A percentile compares a stretch with the other conserved stretches of the same genome.
These are phyloP conservation scores for Lophura nycthemera DNA, from an alignment of 2,113 vertebrate species.

Conservation along the genomic window DNA sequence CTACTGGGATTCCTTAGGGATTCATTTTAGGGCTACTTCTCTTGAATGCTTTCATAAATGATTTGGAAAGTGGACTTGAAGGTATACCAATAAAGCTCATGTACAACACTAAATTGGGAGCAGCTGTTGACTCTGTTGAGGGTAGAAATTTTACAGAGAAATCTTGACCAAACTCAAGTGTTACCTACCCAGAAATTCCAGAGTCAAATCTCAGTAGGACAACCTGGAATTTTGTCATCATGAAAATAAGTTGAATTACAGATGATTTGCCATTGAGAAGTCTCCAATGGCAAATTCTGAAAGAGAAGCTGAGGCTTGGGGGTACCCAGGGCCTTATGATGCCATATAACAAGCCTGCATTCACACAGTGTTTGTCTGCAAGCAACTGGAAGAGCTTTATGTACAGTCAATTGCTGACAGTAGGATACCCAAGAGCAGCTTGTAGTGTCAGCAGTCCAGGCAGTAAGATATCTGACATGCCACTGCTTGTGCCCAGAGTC, in stretches of 20 bases:
- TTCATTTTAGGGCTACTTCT: too few species aligned
- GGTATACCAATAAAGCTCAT: too few species aligned
- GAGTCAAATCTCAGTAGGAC: not conserved
- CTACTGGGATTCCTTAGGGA: too few species aligned
- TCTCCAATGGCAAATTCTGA: not conserved
- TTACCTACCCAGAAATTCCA: not conserved
- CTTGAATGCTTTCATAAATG: too few species aligned
- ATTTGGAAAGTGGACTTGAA: too few species aligned
- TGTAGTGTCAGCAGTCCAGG: not conserved
- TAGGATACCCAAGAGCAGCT: not conserved
- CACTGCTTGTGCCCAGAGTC: slow-evolving; percentile 2
- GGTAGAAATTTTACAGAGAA: too few species aligned
- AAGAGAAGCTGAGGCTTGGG: not conserved
- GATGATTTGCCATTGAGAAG: not conserved
- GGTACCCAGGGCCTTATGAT: not conserved
- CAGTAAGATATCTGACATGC: not conserved
- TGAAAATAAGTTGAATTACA: not conserved
- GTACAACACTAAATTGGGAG: too few species aligned
- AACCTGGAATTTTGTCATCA: not conserved
- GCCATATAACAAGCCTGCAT: not conserved
- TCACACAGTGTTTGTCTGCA: not conserved
- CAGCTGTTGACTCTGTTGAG: too few species aligned
- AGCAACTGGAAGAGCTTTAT: not conserved
- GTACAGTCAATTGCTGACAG: not conserved
- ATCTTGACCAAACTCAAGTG: too few species aligned